Base-by-base conservation (phyloP, 1,140 invertebrate species). In the Ceratina japonica region DNA sequence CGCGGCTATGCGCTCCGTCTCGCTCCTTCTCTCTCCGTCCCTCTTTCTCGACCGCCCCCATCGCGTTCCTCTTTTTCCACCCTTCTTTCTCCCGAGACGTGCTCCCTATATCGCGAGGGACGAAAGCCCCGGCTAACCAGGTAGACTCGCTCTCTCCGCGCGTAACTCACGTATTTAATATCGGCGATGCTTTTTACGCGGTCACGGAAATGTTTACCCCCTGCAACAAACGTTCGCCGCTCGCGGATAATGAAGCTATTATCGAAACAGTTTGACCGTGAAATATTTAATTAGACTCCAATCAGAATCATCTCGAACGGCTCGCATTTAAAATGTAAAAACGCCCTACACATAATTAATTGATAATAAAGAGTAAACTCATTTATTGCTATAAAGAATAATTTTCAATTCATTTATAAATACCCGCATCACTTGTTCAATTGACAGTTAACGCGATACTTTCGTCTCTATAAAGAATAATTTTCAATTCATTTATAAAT, bases 41-140 rank as follows among this genome's bases (percentile, higher is more conserved):
- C 31, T 61, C 77, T 66, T 64, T 73, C 66, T 49, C 73, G 31
- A 18, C 37, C 37, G 10, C 37, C 37, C 37, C 37, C 37, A 8
- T 44, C 37, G 37, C 37, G 37, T 44, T 44, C 37, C 37, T 44
- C 37, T 44, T 44, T 72, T 84, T 58, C 68, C 58, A 66, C 63
- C 56, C 75, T 85, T 75, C 70, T 72, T 78, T 81, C 63, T 79
- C 37, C 52, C 74, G 66, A 77, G 75, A 78, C 75, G 59, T 56
- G 69, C 68, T 63, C 66, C 71, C 71, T 73, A 73, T 59, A 64
- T 78, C 66, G 72, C 73, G 73, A 59, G 71, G 62, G 77, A 74
- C 65, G 62, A 66, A 65, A 74, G 52, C 63, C 52, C 37, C 37
- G 71, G 37, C 70, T 73, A 79, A 74, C 77, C 77, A 79, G 77